Evolutionary conservation across 2,888 invertebrate species (phyloP).

Genomic region (Eristalis tenax): DNA sequence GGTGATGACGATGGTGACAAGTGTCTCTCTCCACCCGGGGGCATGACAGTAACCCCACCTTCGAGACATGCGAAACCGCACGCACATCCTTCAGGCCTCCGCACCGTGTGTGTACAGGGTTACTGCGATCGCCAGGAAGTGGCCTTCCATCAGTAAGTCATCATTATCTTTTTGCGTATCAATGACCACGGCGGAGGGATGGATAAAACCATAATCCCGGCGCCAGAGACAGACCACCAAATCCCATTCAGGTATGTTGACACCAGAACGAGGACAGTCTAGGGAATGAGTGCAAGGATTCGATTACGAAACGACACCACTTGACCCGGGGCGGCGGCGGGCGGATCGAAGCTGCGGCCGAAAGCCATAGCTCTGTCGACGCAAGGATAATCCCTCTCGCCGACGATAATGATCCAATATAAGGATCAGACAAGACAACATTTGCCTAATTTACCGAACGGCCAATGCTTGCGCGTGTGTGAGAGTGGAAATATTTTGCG

Average conservation of each 20-base stretch:
- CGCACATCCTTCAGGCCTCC: conserved; percentile 46
- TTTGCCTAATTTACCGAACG: conserved; percentile 19
- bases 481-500: conserved; percentile 63
- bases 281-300: conserved; percentile 38
- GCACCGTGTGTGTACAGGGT: not conserved
- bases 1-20: not conserved
- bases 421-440: conserved; percentile 52
- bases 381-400: conserved; percentile 62
- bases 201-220: conserved; percentile 66
- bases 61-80: conserved; percentile 59
- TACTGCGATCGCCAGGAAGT: conserved; percentile 4
- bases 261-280: conserved; percentile 32
- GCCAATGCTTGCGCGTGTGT: conserved; percentile 12
- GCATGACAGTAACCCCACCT: not conserved
- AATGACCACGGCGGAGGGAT: not conserved
- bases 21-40: not conserved
- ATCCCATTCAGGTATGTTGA: conserved; percentile 66
- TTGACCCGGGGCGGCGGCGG: conserved; percentile 8
- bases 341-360: not conserved
- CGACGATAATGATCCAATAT: conserved; percentile 70
- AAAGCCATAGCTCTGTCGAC: conserved; percentile 25
- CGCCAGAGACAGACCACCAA: conserved; percentile 33
- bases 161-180: conserved; percentile 56
- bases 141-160: conserved; percentile 54
- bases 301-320: conserved; percentile 58